A percentile compares a stretch with the other conserved stretches of the same genome.
phyloP scores from a whole-genome alignment of 2,797 vertebrate species.

The Ptychadena robeensis region DNA sequence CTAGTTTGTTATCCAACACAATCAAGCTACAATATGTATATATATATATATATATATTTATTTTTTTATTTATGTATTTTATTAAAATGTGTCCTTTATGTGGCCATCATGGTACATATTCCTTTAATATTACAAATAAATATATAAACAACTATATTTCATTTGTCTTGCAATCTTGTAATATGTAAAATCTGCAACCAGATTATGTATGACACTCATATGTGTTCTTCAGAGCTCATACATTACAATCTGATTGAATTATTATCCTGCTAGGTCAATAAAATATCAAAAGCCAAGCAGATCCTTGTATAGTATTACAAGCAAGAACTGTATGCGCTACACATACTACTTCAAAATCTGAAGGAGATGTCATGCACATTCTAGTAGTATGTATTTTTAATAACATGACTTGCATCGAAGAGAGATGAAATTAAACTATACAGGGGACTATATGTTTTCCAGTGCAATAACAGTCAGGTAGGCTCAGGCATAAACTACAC shows the following conservation, averaged over 20 bases:
- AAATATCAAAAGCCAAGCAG: conserved; percentile 25
- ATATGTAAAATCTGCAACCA: conserved; percentile 18
- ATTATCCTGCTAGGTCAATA: conserved; percentile 25
- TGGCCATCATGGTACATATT: conserved; percentile 17
- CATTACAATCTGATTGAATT: conserved; percentile 42
- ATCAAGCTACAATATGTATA: too few species aligned
- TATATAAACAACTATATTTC: too few species aligned
- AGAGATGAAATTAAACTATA: conserved; percentile 1
- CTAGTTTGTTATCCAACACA: too few species aligned
- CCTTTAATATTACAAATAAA: conserved; percentile 18
- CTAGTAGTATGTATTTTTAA: conserved; percentile 21
- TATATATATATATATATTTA: too few species aligned
- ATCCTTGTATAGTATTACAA: conserved; percentile 15
- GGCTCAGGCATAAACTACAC: background rate
- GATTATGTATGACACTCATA: conserved; percentile 27
- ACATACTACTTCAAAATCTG: conserved; percentile 19
- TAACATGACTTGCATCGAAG: conserved; percentile 12
- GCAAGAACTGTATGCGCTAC: conserved; percentile 9
- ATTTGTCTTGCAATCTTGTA: conserved; percentile 5
- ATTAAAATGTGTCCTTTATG: too few species aligned
- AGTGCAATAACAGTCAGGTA: background rate
- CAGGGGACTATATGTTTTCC: background rate
- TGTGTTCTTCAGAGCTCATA: conserved; percentile 30
- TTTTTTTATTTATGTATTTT: too few species aligned
- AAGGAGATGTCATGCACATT: background rate